Conservation (phyloP, 2,797 vertebrate genomes). For the Australoheros facetus region DNA sequence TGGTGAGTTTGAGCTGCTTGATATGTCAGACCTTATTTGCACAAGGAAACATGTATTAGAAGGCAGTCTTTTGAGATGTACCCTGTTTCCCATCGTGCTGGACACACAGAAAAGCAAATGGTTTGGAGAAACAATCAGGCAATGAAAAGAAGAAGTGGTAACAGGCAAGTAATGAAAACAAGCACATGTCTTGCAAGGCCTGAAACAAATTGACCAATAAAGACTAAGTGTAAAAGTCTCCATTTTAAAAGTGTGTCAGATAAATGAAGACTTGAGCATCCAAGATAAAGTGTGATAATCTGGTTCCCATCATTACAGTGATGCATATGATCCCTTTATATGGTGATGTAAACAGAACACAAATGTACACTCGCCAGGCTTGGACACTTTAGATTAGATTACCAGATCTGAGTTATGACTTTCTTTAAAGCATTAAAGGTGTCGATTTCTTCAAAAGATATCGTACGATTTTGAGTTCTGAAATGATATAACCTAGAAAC, state of each 20-base stretch:
- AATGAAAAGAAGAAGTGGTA: neutral
- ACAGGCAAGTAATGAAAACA: neutral
- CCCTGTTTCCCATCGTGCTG: neutral
- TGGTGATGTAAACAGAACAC: conserved; percentile 13
- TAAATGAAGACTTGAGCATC: neutral
- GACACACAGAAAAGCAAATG: conserved; percentile 1
- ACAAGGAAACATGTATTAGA: neutral
- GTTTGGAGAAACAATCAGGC: neutral
- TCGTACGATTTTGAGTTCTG: conserved; percentile 12
- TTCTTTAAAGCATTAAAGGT: conserved; percentile 11
- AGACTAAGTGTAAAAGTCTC: neutral
- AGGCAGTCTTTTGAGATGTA: neutral
- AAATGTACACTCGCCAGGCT: conserved; percentile 13
- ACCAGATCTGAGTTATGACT: conserved; percentile 19
- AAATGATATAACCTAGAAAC: conserved; percentile 23
- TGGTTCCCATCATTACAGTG: neutral
- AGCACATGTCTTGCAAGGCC: neutral
- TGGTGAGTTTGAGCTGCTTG: neutral
- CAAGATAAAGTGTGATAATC: neutral
- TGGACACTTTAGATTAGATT: conserved; percentile 31
- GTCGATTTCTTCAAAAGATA: conserved; percentile 8
- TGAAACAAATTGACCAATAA: conserved; percentile 13
- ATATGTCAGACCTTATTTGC: conserved; percentile 9
- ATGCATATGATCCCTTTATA: neutral
- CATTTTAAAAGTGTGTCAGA: neutral